phyloP scores from a whole-genome alignment of 2,797 vertebrate genomes.

The Halcyon chelicuti region DNA sequence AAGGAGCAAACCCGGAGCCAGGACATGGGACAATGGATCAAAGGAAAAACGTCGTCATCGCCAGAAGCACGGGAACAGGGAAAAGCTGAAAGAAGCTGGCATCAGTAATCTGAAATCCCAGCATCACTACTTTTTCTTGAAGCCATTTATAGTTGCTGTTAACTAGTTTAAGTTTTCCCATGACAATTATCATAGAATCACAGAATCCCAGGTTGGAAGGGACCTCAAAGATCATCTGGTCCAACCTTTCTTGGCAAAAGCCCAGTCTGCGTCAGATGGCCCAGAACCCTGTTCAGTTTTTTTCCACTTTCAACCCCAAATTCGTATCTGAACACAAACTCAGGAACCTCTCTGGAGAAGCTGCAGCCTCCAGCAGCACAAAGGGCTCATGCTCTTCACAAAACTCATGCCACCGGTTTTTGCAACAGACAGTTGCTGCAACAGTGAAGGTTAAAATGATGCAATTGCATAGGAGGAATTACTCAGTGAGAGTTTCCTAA shows the following conservation, averaged over 20 bases:
- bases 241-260: not conserved
- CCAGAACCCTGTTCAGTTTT: not conserved
- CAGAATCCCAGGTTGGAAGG: not conserved
- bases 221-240: not conserved
- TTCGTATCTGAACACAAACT: not conserved
- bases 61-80: not conserved
- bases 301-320: not conserved
- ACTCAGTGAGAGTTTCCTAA: not conserved
- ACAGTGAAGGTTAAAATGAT: not conserved
- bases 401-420: not conserved
- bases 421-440: not conserved
- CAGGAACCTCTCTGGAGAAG: not conserved
- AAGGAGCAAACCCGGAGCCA: not conserved
- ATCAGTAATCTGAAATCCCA: not conserved
- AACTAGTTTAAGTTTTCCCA: not conserved
- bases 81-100: not conserved
- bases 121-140: not conserved
- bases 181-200: not conserved
- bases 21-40: not conserved
- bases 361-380: not conserved
- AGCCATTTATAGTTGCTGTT: not conserved
- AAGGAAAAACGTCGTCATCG: not conserved
- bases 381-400: not conserved
- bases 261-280: not conserved
- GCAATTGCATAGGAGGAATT: not conserved